Evolutionary conservation across 2,888 invertebrate species (phyloP), one percentile per base, ranked within the genome.

Genomic region (Drosophila macrothrix): DNA sequence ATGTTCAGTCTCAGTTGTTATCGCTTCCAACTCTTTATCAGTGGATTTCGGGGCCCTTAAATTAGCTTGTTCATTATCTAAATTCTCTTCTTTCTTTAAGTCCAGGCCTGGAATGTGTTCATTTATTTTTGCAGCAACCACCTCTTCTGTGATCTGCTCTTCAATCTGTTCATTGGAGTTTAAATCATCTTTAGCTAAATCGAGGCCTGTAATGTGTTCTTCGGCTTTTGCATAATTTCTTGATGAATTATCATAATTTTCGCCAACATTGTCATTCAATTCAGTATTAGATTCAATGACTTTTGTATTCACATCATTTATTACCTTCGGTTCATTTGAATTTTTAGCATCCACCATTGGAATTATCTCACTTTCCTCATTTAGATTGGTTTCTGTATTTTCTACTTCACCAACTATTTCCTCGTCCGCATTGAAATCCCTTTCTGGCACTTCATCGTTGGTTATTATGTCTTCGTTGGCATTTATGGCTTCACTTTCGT

Each of bases 31-130:
- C 4, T 25, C 16, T 16, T 25, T 31, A 7, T 4, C 25, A 37
- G 0, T 0, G 7, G 22, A 7, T 39, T 52, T 25, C 22, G 12
- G 25, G 7, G 28, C n/a, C 19, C 2, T 52, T 7, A 31, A n/a
- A 29, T 35, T 37, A 6, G n/a, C 4, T 43, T 52, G n/a, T 25
- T 33, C 22, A 7, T 33, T 14, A 9, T 14, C 49, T n/a, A 33
- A 14, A 9, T 43, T 29, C 10, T 35, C n/a, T 25, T 33, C 31
- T 29, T 29, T 19, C 2, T 59, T 14, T 53, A 35, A 46, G 50
- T 55, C 37, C 10, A 46, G 10, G 0, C 35, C 41, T 1, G 55
- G 55, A 37, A 78, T 70, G 10, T 39, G 7, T 33, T 59, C 46
- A n/a, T 16, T 33, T 16, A 19, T 12, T 10, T 62, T 7, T 6